Base-by-base conservation (phyloP, 2,888 invertebrate genomes). In the Leptarthrus brevirostris region DNA sequence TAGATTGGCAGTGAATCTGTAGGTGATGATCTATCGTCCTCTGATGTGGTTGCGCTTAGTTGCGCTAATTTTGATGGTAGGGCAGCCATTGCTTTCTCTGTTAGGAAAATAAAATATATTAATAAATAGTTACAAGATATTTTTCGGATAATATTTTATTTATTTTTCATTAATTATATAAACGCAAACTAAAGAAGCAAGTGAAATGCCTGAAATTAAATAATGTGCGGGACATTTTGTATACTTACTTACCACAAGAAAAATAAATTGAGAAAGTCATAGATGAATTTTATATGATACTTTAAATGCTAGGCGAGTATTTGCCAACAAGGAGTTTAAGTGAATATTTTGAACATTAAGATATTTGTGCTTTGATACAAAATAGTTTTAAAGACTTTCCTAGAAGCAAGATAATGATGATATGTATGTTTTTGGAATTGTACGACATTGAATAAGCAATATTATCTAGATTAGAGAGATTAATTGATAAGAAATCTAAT, bases 1-100 rank as follows among this genome's bases (percentile, higher is more conserved):
- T 93, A 93, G 77, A 94, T 88, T 71, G 94, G 94, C 82, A 94
- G 87, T 82, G 93, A 90, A 72, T 92, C 91, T 79, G 90, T 90
- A 44, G 94, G 94, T 76, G 85, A 85, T 73, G 82, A 80, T 40
- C 92, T 92, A 73, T 92, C 92, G 79, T 90, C 90, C 74, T 93
- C 91, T 76, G 79, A 76, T 49, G 75, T 73, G 44, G 74, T 54
- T 34, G 72, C 20, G 66, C 47, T 75, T 12, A 88, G 87, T 79
- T 86, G 86, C 74, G 87, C 83, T 75, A 87, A 83, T 79, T 89
- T 87, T 75, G 87, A 85, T 73, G 91, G 91, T 83, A 91, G 86
- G 80, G 90, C 90, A 80, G 92, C 90, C 85, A 94, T 87, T 81
- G 93, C 94, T 88, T 92, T 93, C 81, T 90, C 92, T 92, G 79